Base-by-base conservation (phyloP, 2,888 invertebrate species). In the Melikaiella ostensackeni region DNA sequence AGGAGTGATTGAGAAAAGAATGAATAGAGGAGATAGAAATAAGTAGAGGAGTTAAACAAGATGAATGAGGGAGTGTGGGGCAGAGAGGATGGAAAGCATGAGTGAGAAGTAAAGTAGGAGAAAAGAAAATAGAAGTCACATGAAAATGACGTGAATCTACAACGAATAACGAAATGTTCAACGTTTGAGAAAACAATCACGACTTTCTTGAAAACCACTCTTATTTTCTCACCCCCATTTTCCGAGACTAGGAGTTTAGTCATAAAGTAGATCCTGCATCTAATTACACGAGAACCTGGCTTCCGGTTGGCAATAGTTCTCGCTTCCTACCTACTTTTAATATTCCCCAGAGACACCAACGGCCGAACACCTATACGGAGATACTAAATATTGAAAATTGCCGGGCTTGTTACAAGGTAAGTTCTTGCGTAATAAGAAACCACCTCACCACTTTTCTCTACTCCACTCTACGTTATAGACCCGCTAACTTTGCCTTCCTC, bases 241-340 rank as follows among this genome's bases (percentile, higher is more conserved):
- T 50, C 8, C n/a, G 16, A 8, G 46, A n/a, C 7, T 13, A 46
- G n/a, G 19, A 46, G n/a, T 46, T 46, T 46, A 50, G 50, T 50
- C 2, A n/a, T 50, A n/a, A 50, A 50, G 8, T n/a, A 3, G 50
- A 50, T 50, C 50, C 50, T 50, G n/a, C n/a, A 50, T 50, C 8
- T 50, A 50, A n/a, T n/a, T 50, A 50, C n/a, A n/a, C n/a, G 50
- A 8, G 50, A 19, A 74, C 74, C 66, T 46, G 61, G 50, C 46
- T 78, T 59, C 63, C 64, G 75, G 42, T 76, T 76, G 63, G 61
- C 74, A 78, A 75, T 74, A 30, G 50, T 63, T 19, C 77, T n/a
- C 70, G 70, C 77, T 75, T 75, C 42, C 70, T 35, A 61, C 61
- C 75, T 61, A 50, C 75, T 75, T 75, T 78, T 75, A 78, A 78